Evolutionary conservation across 2,888 invertebrate genomes (phyloP).

Genomic region (Byasa hedistus): DNA sequence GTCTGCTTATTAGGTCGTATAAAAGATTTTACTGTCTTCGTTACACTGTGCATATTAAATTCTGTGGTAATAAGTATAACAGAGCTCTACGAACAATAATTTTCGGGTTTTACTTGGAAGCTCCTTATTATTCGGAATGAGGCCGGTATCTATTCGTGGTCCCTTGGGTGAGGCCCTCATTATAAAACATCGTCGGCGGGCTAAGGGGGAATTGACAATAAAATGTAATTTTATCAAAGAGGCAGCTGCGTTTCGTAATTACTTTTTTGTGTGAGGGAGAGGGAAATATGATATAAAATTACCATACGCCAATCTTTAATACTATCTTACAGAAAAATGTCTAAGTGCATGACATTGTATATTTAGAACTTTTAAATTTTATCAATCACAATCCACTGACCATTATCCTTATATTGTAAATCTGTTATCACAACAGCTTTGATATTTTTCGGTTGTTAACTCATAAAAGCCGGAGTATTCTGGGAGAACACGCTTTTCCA

Average conservation of each 20-base stretch:
- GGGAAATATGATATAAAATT: neutral
- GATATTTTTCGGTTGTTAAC: no score
- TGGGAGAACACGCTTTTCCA: no score
- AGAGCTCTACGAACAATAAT: slow-evolving; percentile 13
- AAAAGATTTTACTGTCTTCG: no score
- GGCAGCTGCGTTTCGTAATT: slow-evolving; percentile 21
- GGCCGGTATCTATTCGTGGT: neutral
- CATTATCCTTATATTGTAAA: no score
- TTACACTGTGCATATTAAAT: no score
- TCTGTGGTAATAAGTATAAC: neutral
- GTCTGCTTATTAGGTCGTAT: no score
- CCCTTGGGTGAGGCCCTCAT: slow-evolving; percentile 21
- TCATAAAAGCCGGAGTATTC: no score
- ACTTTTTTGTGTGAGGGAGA: slow-evolving; percentile 6
- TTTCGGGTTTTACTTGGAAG: slow-evolving; percentile 19
- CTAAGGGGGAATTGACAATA: slow-evolving; percentile 21
- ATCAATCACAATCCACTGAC: no score
- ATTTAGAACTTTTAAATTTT: no score
- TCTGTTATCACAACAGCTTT: no score
- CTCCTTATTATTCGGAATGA: slow-evolving; percentile 14
- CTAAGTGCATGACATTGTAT: neutral
- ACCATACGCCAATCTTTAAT: neutral
- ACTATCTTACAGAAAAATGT: neutral
- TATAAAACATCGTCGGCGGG: slow-evolving; percentile 20
- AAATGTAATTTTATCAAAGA: slow-evolving; percentile 24